Evolutionary conservation across 2,797 vertebrate species (phyloP).

Genomic region (Mus spretus): DNA sequence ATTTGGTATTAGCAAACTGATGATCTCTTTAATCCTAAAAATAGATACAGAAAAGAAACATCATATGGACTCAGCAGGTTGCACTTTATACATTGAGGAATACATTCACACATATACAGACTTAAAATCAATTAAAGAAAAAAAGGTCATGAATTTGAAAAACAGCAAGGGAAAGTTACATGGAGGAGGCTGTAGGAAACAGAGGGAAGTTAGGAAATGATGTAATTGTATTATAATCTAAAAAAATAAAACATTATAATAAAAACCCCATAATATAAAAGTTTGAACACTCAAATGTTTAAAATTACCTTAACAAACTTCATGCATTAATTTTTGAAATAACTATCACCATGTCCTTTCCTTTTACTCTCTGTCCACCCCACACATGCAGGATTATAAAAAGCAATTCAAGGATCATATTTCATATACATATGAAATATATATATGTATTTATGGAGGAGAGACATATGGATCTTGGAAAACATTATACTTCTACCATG

Average conservation of each 20-base stretch:
- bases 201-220: not conserved
- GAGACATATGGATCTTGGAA: not conserved
- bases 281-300: not conserved
- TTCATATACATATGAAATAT: not conserved
- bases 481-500: not conserved
- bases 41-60: not conserved
- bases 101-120: not conserved
- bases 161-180: not conserved
- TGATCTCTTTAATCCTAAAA: not conserved
- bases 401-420: not conserved
- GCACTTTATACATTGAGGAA: not conserved
- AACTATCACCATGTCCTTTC: not conserved
- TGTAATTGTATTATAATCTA: not conserved
- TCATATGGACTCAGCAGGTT: not conserved
- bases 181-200: not conserved
- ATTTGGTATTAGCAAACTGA: not conserved
- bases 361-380: not conserved
- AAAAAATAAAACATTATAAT: not conserved
- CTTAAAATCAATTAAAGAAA: not conserved
- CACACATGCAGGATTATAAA: not conserved
- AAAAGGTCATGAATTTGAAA: not conserved
- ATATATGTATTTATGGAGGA: not conserved
- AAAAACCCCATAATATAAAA: not conserved
- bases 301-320: conserved; percentile 26
- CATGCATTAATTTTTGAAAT: not conserved